phyloP scores from a whole-genome alignment of 2,888 invertebrate species.

The Mesorhabditis sp. region DNA sequence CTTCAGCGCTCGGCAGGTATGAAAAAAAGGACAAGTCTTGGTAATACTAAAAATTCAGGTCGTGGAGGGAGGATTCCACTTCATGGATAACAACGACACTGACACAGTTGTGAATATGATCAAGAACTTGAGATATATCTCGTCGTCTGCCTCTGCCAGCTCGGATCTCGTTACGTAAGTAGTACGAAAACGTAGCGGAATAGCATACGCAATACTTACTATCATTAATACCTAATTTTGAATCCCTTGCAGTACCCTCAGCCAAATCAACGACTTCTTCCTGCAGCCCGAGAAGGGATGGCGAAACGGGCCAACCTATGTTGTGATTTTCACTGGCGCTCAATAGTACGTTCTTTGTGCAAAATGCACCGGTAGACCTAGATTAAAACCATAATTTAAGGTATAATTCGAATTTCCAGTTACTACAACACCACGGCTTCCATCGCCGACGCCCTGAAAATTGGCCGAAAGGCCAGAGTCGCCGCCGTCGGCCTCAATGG shows the following conservation, averaged over 20 bases:
- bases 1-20: conserved; percentile 2
- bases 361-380: too few relatives aligned
- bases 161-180: conserved; percentile 6
- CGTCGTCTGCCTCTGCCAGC: background rate
- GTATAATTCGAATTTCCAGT: background rate
- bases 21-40: background rate
- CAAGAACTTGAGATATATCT: background rate
- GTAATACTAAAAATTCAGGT: background rate
- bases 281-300: background rate
- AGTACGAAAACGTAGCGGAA: too few relatives aligned
- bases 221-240: background rate
- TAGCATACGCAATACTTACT: too few relatives aligned
- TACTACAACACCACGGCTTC: background rate
- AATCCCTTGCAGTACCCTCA: background rate
- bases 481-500: background rate
- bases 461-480: background rate
- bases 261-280: background rate
- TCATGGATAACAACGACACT: background rate
- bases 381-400: background rate
- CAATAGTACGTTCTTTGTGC: background rate
- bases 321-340: background rate
- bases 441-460: conserved; percentile 6
- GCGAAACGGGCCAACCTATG: conserved; percentile 5
- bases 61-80: background rate
- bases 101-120: background rate